phyloP scores from a whole-genome alignment of 2,113 vertebrate species.

The Hippocampus barbouri region DNA sequence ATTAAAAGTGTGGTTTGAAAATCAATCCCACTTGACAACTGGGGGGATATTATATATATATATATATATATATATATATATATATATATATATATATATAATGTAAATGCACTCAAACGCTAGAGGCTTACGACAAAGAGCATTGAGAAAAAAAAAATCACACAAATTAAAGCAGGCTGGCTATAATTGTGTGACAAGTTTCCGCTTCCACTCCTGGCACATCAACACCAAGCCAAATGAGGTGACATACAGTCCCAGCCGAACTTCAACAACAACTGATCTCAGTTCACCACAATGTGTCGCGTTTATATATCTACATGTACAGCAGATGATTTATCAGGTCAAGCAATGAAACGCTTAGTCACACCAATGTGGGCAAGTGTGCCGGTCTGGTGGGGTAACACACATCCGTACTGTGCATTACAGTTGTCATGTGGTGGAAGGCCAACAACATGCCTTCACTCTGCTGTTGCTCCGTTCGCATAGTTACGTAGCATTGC shows the following conservation, averaged over 20 bases:
- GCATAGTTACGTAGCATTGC: slow-evolving; percentile 49
- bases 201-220: slow-evolving; percentile 62
- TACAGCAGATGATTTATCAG: slow-evolving; percentile 75
- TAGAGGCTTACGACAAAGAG: slow-evolving; percentile 52
- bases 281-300: slow-evolving; percentile 64
- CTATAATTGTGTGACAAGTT: slow-evolving; percentile 55
- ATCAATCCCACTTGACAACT: not conserved
- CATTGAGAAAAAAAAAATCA: slow-evolving; percentile 42
- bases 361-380: slow-evolving; percentile 72
- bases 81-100: too few relatives aligned
- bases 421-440: slow-evolving; percentile 66
- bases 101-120: slow-evolving; percentile 35
- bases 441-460: slow-evolving; percentile 70
- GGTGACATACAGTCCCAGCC: slow-evolving; percentile 74
- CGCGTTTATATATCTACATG: slow-evolving; percentile 82
- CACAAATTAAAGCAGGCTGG: slow-evolving; percentile 48
- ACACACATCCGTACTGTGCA: slow-evolving; percentile 59
- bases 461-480: slow-evolving; percentile 50
- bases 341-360: slow-evolving; percentile 73
- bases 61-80: not conserved
- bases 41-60: not conserved
- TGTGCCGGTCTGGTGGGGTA: slow-evolving; percentile 70
- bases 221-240: slow-evolving; percentile 65
- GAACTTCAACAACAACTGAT: slow-evolving; percentile 70
- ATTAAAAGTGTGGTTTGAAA: not conserved